Base-by-base conservation (phyloP, 1,140 invertebrate species). In the Augochlora pura region DNA sequence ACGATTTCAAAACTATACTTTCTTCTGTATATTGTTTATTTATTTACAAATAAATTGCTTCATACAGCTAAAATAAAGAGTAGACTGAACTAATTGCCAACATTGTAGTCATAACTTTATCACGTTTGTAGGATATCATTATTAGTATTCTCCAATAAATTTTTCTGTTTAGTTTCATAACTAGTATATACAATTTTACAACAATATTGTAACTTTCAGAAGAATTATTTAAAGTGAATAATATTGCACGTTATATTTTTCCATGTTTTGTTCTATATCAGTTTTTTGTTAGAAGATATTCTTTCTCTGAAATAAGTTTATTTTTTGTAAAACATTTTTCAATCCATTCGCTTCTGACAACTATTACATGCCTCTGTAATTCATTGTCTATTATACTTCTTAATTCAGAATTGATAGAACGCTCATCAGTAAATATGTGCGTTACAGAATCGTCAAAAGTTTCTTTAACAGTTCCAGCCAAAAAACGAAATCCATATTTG, bases 401-500 rank as follows among this genome's bases (percentile, higher is more conserved):
- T 52, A 63, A 14, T 70, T 63, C 25, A 25, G 38, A 16, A 65
- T 0, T 23, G 0, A 52, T 46, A 1, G 38, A 27, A 52, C 64
- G 60, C 42, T 65, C 80, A 54, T 90, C 64, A 10, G 91, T 75
- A 66, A 94, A 90, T 14, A 93, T 73, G 82, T 93, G 90, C 25
- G 88, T 90, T 12, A 91, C 88, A 10, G 77, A 49, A 32, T 76
- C 32, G 64, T 89, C 79, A 16, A 93, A 76, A 46, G 80, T 62
- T 67, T 87, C 63, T 60, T 70, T 86, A n/a, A 91, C 67, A 5
- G 38, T 90, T 69, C 94, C 94, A 32, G 85, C 89, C 87, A 93
- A 91, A 82, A 93, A 94, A 60, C 83, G 80, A 86, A 93, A 91
- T 65, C 86, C 77, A 49, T 83, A 88, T 75, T 89, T 89, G 27